Base-by-base conservation (phyloP, 2,797 vertebrate species). In the Scyliorhinus canicula region DNA sequence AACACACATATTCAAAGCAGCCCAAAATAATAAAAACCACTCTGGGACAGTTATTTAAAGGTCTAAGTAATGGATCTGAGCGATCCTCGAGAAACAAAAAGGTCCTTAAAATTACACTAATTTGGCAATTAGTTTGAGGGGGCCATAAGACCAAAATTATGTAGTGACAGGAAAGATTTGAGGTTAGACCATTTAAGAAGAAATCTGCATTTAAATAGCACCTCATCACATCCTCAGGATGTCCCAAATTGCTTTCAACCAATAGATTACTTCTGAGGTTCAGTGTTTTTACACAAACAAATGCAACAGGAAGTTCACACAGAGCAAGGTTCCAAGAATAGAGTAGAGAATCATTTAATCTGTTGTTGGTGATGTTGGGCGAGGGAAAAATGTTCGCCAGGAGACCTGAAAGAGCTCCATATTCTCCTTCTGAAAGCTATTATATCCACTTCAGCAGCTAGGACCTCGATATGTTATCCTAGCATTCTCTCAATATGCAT, bases 111-210 rank as follows among this genome's bases (percentile, higher is more conserved):
- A 60, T n/a, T 21, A 60, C 60, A 91, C 7, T 12, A n/a, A 60
- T 57, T 90, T 90, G 35, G 52, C 35, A 28, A 31, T 31, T 52
- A 91, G 19, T 65, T 88, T 65, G n/a, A 24, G 63, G 40, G 65
- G 57, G 57, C 60, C 40, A 82, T 44, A 24, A 44, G 44, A 26
- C 21, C 47, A n/a, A 91, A 91, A 28, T 40, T 65, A 44, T 91
- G 88, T 12, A 28, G 21, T 63, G 88, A 91, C 88, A 91, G 88
- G 88, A 91, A 91, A 21, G 35, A 65, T 65, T 65, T 1, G 88
- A 91, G 88, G 88, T 65, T 65, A 60, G n/a, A 65, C 88, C 16
- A n/a, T 90, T 40, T 21, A 26, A 82, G 88, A 91, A 91, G 57
- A 91, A 65, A 91, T 40, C 5, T 65, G 88, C 60, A 65, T 65